Base-by-base conservation (phyloP, 2,888 invertebrate species). In the Parnassius mnemosyne region DNA sequence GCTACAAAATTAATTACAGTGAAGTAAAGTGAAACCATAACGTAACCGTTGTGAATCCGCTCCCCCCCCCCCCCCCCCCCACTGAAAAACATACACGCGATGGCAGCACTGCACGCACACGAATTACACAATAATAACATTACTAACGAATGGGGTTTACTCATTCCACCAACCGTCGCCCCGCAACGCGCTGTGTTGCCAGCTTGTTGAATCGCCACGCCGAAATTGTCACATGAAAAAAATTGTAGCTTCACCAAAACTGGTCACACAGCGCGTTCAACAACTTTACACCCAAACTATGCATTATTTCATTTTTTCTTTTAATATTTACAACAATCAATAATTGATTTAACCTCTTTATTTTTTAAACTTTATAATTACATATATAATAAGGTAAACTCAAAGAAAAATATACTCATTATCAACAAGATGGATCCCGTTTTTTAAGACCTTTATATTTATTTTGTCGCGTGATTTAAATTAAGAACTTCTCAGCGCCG, bases 91-190 rank as follows among this genome's bases (percentile, higher is more conserved):
- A 67, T 59, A 58, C 60, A 63, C 66, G 43, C 68, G 42, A 61
- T 56, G 68, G 61, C 71, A 63, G 44, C 66, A 58, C 68, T 42
- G 49, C 68, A 61, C 67, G 60, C 69, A 65, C 69, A 69, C 65
- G 61, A 64, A 67, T 69, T 69, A 73, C 66, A 73, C 66, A 72
- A 73, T 72, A 61, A 61, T 49, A 61, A 73, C 76, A 68, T 76
- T 75, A 77, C 76, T 78, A 77, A 74, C 77, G 74, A 81, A 79
- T 85, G 87, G 87, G 87, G 87, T 85, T 85, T 81, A 77, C 79
- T 65, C 70, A 75, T 71, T 70, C 69, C 74, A 68, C 71, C 73
- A 73, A 66, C 64, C 60, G 57, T 60, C 65, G 55, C 51, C 60
- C 62, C 57, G 63, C 61, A 64, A 54, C 63, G 65, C 67, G 67